Percentiles rank a stretch among this genome's conserved stretches.
phyloP scores from a whole-genome alignment of 2,888 invertebrate genomes.

The Horisme vitalbata region DNA sequence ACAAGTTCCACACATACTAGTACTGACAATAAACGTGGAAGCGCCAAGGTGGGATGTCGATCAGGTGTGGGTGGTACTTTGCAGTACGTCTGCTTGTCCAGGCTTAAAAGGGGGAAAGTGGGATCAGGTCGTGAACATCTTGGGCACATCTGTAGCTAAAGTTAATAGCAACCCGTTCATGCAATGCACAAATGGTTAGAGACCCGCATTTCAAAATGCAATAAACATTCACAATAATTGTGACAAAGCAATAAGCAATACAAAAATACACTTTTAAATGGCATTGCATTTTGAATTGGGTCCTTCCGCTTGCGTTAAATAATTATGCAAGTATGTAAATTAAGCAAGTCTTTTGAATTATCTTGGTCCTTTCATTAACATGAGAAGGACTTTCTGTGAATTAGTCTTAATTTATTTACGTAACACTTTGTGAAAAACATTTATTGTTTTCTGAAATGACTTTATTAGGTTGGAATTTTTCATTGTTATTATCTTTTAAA shows the following conservation, averaged over 20 bases:
- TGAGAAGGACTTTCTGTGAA: slow-evolving; percentile 4
- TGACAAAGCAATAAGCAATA: background rate
- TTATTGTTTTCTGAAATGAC: background rate
- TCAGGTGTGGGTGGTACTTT: no score
- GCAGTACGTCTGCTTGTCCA: no score
- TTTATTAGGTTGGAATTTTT: background rate
- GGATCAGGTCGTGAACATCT: no score
- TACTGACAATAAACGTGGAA: no score
- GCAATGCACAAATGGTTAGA: no score
- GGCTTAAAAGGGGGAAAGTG: no score
- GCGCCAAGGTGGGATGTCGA: no score
- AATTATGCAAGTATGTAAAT: slow-evolving; percentile 2
- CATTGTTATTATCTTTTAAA: no score
- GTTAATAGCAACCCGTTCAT: no score
- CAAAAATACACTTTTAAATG: slow-evolving; percentile 2
- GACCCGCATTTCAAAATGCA: background rate
- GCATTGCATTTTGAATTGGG: background rate
- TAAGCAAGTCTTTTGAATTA: background rate
- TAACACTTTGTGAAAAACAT: background rate
- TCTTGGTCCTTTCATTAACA: slow-evolving; percentile 2
- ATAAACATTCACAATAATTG: background rate
- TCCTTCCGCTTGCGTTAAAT: slow-evolving; percentile 1
- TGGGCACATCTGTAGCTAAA: no score
- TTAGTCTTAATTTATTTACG: background rate
- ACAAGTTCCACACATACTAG: no score